Evolutionary conservation across 2,888 invertebrate species (phyloP).

Genomic region (Metopia argyrocephala): DNA sequence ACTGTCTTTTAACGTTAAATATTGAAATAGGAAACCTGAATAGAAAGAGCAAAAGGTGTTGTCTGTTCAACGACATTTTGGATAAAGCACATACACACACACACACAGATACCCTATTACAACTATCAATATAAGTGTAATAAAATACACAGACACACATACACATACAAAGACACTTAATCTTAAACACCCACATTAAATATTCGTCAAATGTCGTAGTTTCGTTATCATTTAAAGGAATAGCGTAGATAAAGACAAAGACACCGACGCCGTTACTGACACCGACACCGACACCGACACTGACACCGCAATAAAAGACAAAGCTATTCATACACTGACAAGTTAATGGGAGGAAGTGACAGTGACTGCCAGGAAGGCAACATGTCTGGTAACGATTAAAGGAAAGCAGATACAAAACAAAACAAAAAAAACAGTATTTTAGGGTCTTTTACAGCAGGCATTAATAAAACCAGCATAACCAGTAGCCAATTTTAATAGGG

Average conservation of each 20-base stretch:
- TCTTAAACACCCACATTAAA: neutral
- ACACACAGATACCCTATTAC: neutral
- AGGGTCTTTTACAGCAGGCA: neutral
- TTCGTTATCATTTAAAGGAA: conserved; percentile 30
- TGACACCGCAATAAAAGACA: neutral
- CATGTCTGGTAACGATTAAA: neutral
- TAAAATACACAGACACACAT: neutral
- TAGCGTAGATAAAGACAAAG: conserved; percentile 5
- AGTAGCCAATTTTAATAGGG: conserved; percentile 32
- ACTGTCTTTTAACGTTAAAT: no score
- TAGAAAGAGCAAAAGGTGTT: conserved; percentile 63
- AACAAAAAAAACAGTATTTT: neutral
- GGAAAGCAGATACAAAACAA: neutral
- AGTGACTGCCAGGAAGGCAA: conserved; percentile 33
- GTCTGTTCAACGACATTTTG: conserved; percentile 74
- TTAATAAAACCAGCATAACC: conserved; percentile 13
- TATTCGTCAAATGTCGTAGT: conserved; percentile 31
- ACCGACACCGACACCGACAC: conserved; percentile 2
- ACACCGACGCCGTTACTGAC: neutral
- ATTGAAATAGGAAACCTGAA: conserved; percentile 36
- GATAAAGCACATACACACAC: conserved; percentile 16
- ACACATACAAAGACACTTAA: neutral
- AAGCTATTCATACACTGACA: no score
- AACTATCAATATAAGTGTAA: conserved; percentile 12
- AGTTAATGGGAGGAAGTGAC: conserved; percentile 9